Evolutionary conservation across 2,797 vertebrate genomes (phyloP), one percentile per base, ranked within the genome.

Genomic region (Lophius americanus): DNA sequence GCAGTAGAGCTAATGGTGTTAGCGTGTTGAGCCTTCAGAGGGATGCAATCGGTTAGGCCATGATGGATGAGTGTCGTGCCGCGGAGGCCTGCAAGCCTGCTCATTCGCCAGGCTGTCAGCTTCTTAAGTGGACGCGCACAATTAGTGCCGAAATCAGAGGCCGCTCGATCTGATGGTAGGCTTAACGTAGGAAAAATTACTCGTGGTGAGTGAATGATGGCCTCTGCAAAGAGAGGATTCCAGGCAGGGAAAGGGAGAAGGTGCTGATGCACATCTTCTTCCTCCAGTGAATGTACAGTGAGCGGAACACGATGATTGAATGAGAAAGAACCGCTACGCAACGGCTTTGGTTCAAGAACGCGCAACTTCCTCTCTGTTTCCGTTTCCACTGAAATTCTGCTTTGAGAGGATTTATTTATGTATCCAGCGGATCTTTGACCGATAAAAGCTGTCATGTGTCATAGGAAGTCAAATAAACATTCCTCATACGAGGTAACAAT

Each of bases 111-210:
- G 88, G 93, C 95, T 95, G 93, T 96, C 94, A 94, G 92, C 94
- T 89, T 88, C 94, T 96, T 96, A 97, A 97, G 95, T 96, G 95
- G 94, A 94, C 85, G 84, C 82, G 92, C 89, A 92, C 94, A 95
- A 93, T 96, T 95, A 94, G 92, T 88, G 87, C 88, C 94, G 95
- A 96, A 97, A 97, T 94, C 92, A 94, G 95, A 97, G 86, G 92
- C 93, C 79, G 88, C 91, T 80, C 95, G 94, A 95, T 96, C 95
- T 95, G 94, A 95, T 96, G 95, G 83, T 81, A 87, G 79, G 85
- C 83, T 85, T 92, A 91, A 88, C 92, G 93, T 92, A 55, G 82
- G 64, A 76, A 70, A 80, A 92, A 78, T 62, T 76, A 61, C 79
- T 88, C 89, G 81, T 75, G 84, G 51, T 89, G 91, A 87, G 89